Evolutionary conservation across 92 coral and sea anemone genomes (phyloP).

Genomic region (Epizoanthus scotinus): DNA sequence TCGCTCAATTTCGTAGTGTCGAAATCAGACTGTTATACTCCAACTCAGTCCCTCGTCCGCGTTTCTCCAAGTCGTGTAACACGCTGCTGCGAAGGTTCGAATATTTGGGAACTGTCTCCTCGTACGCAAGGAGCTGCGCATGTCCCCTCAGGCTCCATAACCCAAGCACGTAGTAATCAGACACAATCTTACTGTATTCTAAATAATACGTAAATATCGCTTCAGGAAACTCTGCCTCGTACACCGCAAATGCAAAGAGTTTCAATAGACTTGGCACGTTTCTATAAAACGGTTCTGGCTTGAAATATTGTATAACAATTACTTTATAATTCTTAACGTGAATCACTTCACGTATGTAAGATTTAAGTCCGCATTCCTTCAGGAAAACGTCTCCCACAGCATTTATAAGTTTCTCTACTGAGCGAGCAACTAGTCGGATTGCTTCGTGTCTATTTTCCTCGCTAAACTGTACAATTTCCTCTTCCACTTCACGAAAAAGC

Average conservation of each 20-base stretch:
- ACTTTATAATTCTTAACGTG: conserved; percentile 15
- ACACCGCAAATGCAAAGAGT: conserved; percentile 28
- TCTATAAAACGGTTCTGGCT: conserved; percentile 30
- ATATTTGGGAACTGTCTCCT: conserved; percentile 2
- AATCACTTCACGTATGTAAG: conserved; percentile 21
- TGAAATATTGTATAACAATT: conserved; percentile 18
- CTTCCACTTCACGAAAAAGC: conserved; percentile 27
- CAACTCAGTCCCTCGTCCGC: conserved; percentile 27
- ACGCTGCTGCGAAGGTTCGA: conserved; percentile 11
- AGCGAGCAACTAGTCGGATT: neutral
- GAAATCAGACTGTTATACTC: conserved; percentile 31
- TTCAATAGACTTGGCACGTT: conserved; percentile 6
- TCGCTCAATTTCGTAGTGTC: conserved; percentile 10
- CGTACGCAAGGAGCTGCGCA: conserved; percentile 14
- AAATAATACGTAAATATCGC: conserved; percentile 32
- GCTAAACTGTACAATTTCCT: conserved; percentile 22
- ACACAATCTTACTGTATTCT: conserved; percentile 19
- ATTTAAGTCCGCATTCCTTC: conserved; percentile 13
- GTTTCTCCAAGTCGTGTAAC: conserved; percentile 32
- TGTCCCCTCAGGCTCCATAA: conserved; percentile 14
- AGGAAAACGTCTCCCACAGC: conserved; percentile 15
- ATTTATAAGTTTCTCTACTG: neutral
- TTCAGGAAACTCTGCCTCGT: conserved; percentile 20
- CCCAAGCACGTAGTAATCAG: conserved; percentile 17
- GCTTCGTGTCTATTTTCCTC: conserved; percentile 15